Percentiles rank a stretch among this genome's conserved stretches.
Conservation (phyloP, 2,797 vertebrate species). For the Rhincodon typus region DNA sequence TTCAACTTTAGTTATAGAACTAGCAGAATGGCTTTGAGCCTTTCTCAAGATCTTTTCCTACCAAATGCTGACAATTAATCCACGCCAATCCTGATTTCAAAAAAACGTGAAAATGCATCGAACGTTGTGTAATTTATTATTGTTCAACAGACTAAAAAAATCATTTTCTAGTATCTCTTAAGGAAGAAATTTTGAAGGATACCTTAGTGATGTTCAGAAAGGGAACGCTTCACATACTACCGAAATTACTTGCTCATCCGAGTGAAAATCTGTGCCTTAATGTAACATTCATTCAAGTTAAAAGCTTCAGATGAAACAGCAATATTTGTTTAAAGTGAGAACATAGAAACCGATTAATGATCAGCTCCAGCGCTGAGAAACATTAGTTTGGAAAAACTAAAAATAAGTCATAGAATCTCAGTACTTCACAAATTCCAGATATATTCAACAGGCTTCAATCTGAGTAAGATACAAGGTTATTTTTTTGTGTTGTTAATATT, state of each 20-base stretch:
- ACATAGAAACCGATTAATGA: neutral
- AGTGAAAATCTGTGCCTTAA: neutral
- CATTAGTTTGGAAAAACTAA: neutral
- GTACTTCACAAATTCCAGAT: neutral
- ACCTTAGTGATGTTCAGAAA: neutral
- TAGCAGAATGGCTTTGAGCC: neutral
- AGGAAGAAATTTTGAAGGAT: neutral
- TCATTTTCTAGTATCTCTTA: neutral
- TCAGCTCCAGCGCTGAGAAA: neutral
- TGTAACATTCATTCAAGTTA: neutral
- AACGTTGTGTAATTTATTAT: neutral
- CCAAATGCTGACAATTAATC: neutral
- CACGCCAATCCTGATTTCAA: neutral
- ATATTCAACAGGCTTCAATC: neutral
- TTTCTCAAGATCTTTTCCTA: neutral
- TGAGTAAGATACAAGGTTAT: neutral
- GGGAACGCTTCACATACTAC: neutral
- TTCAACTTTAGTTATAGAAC: neutral
- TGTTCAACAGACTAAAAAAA: neutral
- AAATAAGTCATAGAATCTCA: neutral
- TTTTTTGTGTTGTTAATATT: neutral
- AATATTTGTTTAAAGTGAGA: neutral
- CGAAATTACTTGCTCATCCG: neutral
- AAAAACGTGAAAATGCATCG: neutral
- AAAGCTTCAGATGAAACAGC: neutral